phyloP scores from a whole-genome alignment of 2,888 invertebrate genomes.

The Ochropacha duplaris region DNA sequence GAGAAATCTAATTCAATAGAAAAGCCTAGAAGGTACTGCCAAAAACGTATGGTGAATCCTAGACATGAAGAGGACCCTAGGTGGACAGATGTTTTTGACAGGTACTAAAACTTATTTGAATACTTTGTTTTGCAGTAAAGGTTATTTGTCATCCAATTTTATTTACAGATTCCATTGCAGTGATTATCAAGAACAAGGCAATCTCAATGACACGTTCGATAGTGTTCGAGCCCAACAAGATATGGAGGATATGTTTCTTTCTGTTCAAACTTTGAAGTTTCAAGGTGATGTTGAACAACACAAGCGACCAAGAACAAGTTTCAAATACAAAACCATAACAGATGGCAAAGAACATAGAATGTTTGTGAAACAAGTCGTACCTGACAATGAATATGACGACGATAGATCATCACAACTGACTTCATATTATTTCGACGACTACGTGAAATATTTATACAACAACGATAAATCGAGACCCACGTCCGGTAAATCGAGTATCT shows the following conservation, averaged over 20 bases:
- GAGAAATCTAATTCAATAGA: conserved; percentile 25
- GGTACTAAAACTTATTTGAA: conserved; percentile 30
- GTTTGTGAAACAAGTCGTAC: conserved; percentile 68
- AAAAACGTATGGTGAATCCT: conserved; percentile 68
- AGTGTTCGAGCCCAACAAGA: conserved; percentile 30
- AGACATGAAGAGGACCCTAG: conserved; percentile 66
- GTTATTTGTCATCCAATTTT: too few relatives aligned
- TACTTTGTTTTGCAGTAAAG: neutral
- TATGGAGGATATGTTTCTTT: conserved; percentile 56
- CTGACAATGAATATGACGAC: conserved; percentile 45
- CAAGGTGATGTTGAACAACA: conserved; percentile 54
- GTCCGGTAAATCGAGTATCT: conserved; percentile 61
- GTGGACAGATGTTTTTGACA: conserved; percentile 54
- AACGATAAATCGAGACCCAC: conserved; percentile 59
- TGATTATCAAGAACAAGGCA: conserved; percentile 17
- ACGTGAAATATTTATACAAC: conserved; percentile 62
- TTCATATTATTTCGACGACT: conserved; percentile 66
- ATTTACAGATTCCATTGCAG: conserved; percentile 57
- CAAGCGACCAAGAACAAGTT: conserved; percentile 59
- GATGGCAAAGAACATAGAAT: conserved; percentile 62
- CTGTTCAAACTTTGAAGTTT: conserved; percentile 72
- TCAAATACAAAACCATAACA: conserved; percentile 62
- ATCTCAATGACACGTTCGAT: conserved; percentile 27
- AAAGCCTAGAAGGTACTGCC: conserved; percentile 67
- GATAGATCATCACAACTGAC: conserved; percentile 59